Percentiles rank a stretch among this genome's conserved stretches.
phyloP scores from a whole-genome alignment of 2,113 vertebrate species.

The Vimba vimba region DNA sequence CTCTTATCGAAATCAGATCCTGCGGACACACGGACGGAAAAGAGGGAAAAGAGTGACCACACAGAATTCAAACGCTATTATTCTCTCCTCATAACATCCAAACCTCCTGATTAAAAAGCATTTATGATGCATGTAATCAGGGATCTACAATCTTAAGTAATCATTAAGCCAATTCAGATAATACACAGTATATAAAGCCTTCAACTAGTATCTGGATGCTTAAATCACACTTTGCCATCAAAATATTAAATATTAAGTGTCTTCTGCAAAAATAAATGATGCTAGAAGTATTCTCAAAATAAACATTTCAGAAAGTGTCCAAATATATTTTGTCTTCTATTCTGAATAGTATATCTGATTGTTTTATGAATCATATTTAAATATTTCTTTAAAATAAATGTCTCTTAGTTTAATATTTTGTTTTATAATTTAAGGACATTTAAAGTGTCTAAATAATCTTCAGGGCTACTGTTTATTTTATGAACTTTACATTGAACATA shows the following conservation, averaged over 20 bases:
- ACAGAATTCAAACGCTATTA: conserved; percentile 27
- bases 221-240: neutral
- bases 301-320: neutral
- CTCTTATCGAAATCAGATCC: conserved; percentile 49
- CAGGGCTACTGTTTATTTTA: neutral
- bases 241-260: too few relatives aligned
- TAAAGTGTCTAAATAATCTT: neutral
- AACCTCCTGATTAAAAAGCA: neutral
- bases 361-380: neutral
- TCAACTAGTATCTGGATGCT: neutral
- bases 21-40: conserved; percentile 36
- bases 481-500: neutral
- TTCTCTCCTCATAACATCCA: neutral
- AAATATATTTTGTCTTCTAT: neutral
- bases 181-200: neutral
- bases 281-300: neutral
- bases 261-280: too few relatives aligned
- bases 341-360: neutral
- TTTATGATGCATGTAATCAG: neutral
- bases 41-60: conserved; percentile 35
- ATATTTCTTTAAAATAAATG: too few relatives aligned
- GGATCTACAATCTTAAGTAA: neutral
- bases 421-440: too few relatives aligned
- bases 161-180: neutral
- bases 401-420: too few relatives aligned